Conservation (phyloP, 92 coral and sea anemone species). For the Virgularia gustaviana region DNA sequence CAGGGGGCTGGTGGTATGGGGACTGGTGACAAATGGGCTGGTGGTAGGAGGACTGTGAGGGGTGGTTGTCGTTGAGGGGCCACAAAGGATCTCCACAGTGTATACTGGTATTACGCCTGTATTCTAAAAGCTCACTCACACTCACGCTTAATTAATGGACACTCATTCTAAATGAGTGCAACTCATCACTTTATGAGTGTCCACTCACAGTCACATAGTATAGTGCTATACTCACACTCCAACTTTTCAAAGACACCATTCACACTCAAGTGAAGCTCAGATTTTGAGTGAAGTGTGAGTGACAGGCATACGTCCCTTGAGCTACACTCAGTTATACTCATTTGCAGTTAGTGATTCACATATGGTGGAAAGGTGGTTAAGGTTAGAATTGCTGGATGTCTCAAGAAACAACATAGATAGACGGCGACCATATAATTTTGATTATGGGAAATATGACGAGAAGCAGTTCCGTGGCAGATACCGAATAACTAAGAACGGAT, state of each 20-base stretch:
- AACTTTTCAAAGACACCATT: slow-evolving; percentile 1
- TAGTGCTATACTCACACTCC: slow-evolving; percentile 4
- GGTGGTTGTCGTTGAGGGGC: too few species aligned
- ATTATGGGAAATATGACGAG: slow-evolving; percentile 16
- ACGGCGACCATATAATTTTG: slow-evolving; percentile 15
- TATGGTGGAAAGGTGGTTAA: not conserved
- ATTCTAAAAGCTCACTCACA: slow-evolving; percentile 18
- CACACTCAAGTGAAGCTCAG: not conserved
- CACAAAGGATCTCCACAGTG: too few species aligned
- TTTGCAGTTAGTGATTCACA: not conserved
- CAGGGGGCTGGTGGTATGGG: too few species aligned
- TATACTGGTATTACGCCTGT: slow-evolving; percentile 20
- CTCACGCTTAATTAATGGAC: too few species aligned
- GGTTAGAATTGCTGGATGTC: not conserved
- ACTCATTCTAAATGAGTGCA: not conserved
- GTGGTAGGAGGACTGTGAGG: too few species aligned
- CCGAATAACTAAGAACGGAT: slow-evolving; percentile 2
- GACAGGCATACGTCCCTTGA: too few species aligned
- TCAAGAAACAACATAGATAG: not conserved
- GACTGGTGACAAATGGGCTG: too few species aligned
- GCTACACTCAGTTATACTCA: too few species aligned
- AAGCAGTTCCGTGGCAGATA: slow-evolving; percentile 6
- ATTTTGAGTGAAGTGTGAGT: slow-evolving; percentile 7
- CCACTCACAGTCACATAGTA: not conserved
- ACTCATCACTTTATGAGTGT: not conserved